Conservation (phyloP, 2,888 invertebrate species). For the Chrysina gloriosa region DNA sequence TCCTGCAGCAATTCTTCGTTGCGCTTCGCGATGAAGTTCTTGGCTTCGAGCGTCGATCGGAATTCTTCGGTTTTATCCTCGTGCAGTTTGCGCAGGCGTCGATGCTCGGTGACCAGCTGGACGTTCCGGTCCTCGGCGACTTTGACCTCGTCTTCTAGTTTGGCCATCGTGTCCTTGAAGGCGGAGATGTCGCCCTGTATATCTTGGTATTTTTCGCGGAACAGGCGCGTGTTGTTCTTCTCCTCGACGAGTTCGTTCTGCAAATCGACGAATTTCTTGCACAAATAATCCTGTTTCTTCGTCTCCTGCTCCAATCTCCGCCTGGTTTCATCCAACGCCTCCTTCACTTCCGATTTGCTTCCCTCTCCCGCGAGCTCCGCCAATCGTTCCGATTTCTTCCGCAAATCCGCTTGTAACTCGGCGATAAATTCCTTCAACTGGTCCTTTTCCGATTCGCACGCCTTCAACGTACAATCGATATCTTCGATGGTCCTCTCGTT, state of each 20-base stretch:
- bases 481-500: constrained; percentile 11
- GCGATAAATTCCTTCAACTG: not conserved
- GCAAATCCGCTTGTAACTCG: not conserved
- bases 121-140: constrained; percentile 3
- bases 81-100: not conserved
- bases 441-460: not conserved
- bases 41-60: not conserved
- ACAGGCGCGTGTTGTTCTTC: constrained; percentile 24
- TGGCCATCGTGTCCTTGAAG: constrained; percentile 9
- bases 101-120: not conserved
- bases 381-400: not conserved
- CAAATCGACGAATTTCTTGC: constrained; percentile 23
- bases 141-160: not conserved
- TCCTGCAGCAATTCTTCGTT: constrained; percentile 27
- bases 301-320: constrained; percentile 10
- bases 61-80: constrained; percentile 8
- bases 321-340: constrained; percentile 2
- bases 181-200: constrained; percentile 2
- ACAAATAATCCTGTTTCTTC: constrained; percentile 26
- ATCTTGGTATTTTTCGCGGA: not conserved
- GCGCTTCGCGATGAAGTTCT: constrained; percentile 16
- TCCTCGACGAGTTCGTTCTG: constrained; percentile 22
- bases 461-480: not conserved
- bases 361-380: not conserved
- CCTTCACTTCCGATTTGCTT: not conserved